phyloP scores from a whole-genome alignment of 2,888 invertebrate species.

The Cantharis flavilabris region DNA sequence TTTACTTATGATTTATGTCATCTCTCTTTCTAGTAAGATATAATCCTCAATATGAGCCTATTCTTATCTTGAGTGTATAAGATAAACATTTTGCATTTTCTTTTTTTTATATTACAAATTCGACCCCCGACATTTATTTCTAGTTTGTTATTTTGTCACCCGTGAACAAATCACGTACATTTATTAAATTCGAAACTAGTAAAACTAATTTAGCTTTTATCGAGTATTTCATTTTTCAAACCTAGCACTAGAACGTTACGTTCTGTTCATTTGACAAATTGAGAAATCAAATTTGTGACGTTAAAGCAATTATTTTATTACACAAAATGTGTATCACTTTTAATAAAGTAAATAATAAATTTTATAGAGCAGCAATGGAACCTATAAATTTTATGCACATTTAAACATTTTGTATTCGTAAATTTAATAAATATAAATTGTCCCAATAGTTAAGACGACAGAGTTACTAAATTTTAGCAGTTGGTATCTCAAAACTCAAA shows the following conservation, averaged over 20 bases:
- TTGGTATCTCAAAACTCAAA: not conserved
- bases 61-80: conserved; percentile 22
- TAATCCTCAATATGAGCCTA: conserved; percentile 35
- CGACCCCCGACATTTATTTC: conserved; percentile 2
- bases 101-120: conserved; percentile 10
- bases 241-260: not conserved
- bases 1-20: conserved; percentile 47
- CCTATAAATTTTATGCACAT: not conserved
- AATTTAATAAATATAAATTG: not conserved
- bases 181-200: conserved; percentile 8
- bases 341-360: not conserved
- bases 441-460: not conserved
- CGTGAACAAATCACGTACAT: conserved; percentile 12
- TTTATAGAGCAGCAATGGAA: not conserved
- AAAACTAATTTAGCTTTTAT: conserved; percentile 12
- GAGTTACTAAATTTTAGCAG: not conserved
- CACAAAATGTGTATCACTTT: not conserved
- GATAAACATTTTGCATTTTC: conserved; percentile 29
- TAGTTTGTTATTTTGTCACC: conserved; percentile 5
- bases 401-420: not conserved
- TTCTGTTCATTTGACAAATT: conserved; percentile 4
- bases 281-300: not conserved
- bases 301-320: not conserved
- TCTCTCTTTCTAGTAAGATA: conserved; percentile 31
- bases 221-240: conserved; percentile 5